Conservation (phyloP, 2,888 invertebrate genomes). For the Sabellastarte sp. region DNA sequence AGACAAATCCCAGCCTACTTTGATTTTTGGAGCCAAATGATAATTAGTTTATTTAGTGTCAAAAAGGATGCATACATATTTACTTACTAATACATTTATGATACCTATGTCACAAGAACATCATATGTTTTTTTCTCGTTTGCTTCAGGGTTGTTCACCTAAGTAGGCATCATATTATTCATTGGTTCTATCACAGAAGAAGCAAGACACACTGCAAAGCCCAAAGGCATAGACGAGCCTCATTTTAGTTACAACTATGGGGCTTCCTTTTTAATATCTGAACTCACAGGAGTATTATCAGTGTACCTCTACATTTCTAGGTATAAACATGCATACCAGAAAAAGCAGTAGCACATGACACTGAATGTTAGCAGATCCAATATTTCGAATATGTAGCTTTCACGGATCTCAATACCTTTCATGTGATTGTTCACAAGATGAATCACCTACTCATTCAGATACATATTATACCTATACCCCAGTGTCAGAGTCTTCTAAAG, state of each 20-base stretch:
- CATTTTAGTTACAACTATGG: conserved; percentile 55
- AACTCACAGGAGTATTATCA: conserved; percentile 57
- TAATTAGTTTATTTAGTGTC: too few species aligned
- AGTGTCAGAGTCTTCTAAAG: conserved; percentile 56
- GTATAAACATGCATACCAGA: conserved; percentile 53
- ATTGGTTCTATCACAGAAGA: conserved; percentile 59
- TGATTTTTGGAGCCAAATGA: too few species aligned
- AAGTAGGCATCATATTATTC: conserved; percentile 57
- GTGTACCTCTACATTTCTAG: conserved; percentile 58
- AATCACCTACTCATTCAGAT: conserved; percentile 49
- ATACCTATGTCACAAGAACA: too few species aligned
- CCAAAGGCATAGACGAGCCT: conserved; percentile 44
- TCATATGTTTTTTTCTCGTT: too few species aligned
- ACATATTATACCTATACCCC: conserved; percentile 58
- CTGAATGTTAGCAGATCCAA: too few species aligned
- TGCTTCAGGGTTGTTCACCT: conserved; percentile 50
- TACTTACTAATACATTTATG: too few species aligned
- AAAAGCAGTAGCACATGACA: conserved; percentile 48
- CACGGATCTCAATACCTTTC: too few species aligned
- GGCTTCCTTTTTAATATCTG: conserved; percentile 56
- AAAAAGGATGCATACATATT: too few species aligned
- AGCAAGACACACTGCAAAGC: conserved; percentile 52
- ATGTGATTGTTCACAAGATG: conserved; percentile 32
- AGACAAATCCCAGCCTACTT: too few species aligned
- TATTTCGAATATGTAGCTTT: too few species aligned